Conservation (phyloP, 2,888 invertebrate species). For the Drosophila cracens region DNA sequence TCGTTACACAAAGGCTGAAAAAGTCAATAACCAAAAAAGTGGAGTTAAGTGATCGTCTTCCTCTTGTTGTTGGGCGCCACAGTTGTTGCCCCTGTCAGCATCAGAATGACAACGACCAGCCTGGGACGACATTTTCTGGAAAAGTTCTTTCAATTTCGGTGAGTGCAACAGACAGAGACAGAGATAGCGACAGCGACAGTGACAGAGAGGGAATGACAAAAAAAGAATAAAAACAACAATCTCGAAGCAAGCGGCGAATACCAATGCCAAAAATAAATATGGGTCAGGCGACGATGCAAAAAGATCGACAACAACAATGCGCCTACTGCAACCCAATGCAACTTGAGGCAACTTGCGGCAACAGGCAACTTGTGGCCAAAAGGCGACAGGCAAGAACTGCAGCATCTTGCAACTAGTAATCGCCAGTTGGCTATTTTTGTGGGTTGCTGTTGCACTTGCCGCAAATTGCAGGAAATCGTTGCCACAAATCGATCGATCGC, state of each 20-base stretch:
- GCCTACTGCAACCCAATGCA: conserved; percentile 29
- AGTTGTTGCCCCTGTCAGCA: neutral
- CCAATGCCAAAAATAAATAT: conserved; percentile 76
- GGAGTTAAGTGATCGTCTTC: conserved; percentile 49
- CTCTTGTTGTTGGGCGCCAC: conserved; percentile 41
- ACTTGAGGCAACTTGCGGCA: conserved; percentile 19
- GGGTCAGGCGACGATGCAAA: conserved; percentile 61
- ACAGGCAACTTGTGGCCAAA: conserved; percentile 6
- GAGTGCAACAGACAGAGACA: conserved; percentile 35
- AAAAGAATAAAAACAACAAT: neutral
- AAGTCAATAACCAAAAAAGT: conserved; percentile 51
- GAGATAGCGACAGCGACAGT: neutral
- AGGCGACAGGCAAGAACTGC: neutral
- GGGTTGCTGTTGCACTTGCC: conserved; percentile 23
- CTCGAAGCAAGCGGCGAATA: conserved; percentile 29
- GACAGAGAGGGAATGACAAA: conserved; percentile 1
- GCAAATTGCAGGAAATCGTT: conserved; percentile 38
- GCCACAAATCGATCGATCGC: conserved; percentile 37
- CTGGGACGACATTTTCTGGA: conserved; percentile 74
- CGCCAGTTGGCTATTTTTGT: conserved; percentile 42
- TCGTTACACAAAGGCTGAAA: conserved; percentile 18
- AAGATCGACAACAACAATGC: conserved; percentile 38
- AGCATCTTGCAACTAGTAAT: neutral
- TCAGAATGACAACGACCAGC: conserved; percentile 72
- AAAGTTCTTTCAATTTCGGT: conserved; percentile 78